A percentile compares a stretch with the other conserved stretches of the same genome.
Conservation (phyloP, 2,888 invertebrate genomes). For the Germaria angustata region DNA sequence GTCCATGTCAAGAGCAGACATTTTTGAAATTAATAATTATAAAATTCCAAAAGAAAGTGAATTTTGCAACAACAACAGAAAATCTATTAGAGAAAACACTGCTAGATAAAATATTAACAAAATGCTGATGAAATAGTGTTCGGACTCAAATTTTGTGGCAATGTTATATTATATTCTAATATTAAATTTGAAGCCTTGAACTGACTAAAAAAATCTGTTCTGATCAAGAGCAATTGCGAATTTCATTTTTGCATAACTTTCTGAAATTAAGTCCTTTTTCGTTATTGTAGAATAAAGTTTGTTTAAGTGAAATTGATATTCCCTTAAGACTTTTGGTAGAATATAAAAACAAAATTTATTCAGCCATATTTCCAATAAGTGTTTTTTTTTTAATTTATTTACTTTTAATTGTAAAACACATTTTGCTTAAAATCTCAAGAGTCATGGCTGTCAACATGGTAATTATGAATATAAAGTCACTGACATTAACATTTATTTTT, state of each 20-base stretch:
- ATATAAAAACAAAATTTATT: slow-evolving; percentile 1
- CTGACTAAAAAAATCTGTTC: too few relatives aligned
- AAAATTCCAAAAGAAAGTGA: slow-evolving; percentile 1
- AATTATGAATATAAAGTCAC: slow-evolving; percentile 17
- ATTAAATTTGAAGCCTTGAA: too few relatives aligned
- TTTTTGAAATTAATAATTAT: not conserved
- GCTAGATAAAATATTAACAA: too few relatives aligned
- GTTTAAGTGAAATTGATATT: not conserved
- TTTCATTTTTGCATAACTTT: not conserved
- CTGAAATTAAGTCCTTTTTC: not conserved
- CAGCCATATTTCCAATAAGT: slow-evolving; percentile 4
- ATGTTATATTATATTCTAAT: too few relatives aligned
- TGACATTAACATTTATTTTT: slow-evolving; percentile 6
- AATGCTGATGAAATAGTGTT: too few relatives aligned
- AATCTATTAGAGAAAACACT: not conserved
- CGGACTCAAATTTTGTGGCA: too few relatives aligned
- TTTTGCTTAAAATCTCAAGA: slow-evolving; percentile 12
- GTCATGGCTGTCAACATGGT: slow-evolving; percentile 26
- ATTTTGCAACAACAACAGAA: not conserved
- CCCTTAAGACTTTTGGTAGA: not conserved
- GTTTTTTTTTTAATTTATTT: slow-evolving; percentile 16
- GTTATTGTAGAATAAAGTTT: not conserved
- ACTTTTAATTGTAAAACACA: slow-evolving; percentile 3
- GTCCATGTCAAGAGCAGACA: not conserved
- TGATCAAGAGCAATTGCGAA: not conserved